A percentile compares a stretch with the other conserved stretches of the same genome.
These are phyloP conservation scores for Cercopithecus mona DNA, from an alignment of 2,113 vertebrate genomes.

Conservation along the genomic window DNA sequence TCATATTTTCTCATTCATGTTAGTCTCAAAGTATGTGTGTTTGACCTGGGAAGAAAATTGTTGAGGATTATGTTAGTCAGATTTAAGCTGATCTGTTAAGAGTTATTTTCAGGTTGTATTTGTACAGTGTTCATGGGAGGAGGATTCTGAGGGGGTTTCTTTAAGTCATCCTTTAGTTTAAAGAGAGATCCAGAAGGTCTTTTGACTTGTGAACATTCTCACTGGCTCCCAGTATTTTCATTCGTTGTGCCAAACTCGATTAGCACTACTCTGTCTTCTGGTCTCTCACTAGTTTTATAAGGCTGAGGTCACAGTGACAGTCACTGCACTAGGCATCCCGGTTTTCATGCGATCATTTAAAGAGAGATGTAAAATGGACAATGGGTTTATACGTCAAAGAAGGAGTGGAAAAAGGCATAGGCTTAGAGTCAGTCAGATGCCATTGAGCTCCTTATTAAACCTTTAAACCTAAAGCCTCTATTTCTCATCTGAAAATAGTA, in stretches of 20 bases:
- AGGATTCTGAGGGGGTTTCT: not conserved
- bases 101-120: constrained; percentile 1
- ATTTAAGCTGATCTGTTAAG: not conserved
- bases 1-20: constrained; percentile 25
- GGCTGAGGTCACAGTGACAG: not conserved
- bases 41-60: not conserved
- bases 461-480: not conserved
- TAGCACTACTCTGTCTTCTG: not conserved
- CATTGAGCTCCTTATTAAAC: not conserved
- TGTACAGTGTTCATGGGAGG: not conserved
- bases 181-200: not conserved
- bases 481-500: constrained; percentile 28
- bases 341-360: not conserved
- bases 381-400: not conserved
- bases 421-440: not conserved
- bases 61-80: not conserved
- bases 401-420: not conserved
- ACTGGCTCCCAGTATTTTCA: not conserved
- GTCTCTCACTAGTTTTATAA: not conserved
- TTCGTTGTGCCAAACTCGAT: not conserved
- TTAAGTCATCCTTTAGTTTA: not conserved
- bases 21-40: not conserved
- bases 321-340: not conserved
- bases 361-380: not conserved
- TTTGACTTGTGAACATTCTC: not conserved